Base-by-base conservation (phyloP, 2,113 vertebrate genomes). In the Cyanocitta stelleri region DNA sequence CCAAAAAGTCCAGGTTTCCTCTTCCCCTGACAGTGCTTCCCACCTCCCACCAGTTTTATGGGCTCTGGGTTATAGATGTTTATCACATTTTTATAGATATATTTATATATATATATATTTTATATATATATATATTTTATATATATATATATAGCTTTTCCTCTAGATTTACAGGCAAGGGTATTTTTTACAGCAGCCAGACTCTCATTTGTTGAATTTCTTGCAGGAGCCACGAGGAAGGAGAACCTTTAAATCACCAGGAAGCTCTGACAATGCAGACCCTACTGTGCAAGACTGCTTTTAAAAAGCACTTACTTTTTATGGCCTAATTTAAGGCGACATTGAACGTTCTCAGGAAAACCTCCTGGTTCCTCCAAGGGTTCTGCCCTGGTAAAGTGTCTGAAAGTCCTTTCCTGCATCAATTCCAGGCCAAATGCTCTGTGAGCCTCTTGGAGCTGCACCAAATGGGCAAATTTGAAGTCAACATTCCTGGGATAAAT, bases 301-400 rank as follows among this genome's bases (percentile, higher is more conserved):
- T 97, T 96, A 95, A 96, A 97, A 97, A 97, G 95, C 96, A 95
- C 92, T 97, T 97, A 87, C 85, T 86, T 96, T 97, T 97, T 97
- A 96, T 92, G 89, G 91, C 93, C 94, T 97, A 86, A 98, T 98
- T 98, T 94, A 91, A 85, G 93, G 90, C 44, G 78, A 96, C 88
- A 89, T 85, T 90, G 96, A 96, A 72, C 37, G 71, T 90, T 96
- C 95, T 87, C 51, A 37, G 94, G 92, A 89, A 97, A 77, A 77
- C 85, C 79, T 86, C 74, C 37, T 52, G 33, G 62, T 24, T 75
- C 76, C 63, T 90, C 54, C 75, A 49, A 83, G 61, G 75, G 41
- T 63, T 71, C 66, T 72, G 82, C 43, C 58, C 89, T 61, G 69
- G 54, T 90, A 9, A 76, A 78, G 33, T 23, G 54, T 29, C 92